Evolutionary conservation across 2,797 vertebrate species (phyloP).

Genomic region (Pteropus rufus): DNA sequence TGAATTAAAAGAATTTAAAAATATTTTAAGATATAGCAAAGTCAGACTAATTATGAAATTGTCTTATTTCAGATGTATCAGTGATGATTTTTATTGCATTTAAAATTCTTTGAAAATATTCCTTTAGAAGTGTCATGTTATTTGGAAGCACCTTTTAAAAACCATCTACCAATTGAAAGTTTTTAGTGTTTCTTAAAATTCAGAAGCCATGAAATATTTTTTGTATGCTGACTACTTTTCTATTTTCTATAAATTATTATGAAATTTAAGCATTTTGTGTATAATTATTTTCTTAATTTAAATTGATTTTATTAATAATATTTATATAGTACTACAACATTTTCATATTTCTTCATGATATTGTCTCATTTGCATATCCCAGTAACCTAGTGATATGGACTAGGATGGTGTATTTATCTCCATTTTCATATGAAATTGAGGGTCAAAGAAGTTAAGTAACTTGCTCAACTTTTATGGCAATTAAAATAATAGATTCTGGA

Average conservation of each 20-base stretch:
- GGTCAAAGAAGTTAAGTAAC: not conserved
- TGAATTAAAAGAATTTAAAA: not conserved
- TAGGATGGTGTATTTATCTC: not conserved
- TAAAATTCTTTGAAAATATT: not conserved
- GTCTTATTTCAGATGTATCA: not conserved
- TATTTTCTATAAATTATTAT: not conserved
- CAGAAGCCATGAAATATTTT: not conserved
- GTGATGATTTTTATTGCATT: not conserved
- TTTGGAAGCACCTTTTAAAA: not conserved
- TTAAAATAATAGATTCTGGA: not conserved
- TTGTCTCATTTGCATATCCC: not conserved
- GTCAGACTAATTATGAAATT: not conserved
- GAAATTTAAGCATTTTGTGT: not conserved
- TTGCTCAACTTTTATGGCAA: not conserved
- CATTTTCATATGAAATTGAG: not conserved
- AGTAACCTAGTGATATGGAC: not conserved
- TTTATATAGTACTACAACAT: not conserved
- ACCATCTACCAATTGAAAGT: not conserved
- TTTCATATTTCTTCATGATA: not conserved
- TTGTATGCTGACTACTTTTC: not conserved
- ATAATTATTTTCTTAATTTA: slow-evolving; percentile 15
- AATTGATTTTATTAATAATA: not conserved
- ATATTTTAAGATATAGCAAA: not conserved
- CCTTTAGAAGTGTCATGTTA: not conserved
- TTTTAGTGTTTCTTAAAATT: slow-evolving; percentile 8